A percentile compares a stretch with the other conserved stretches of the same genome.
phyloP scores from a whole-genome alignment of 1,140 invertebrate genomes.

The Halesus radiatus region DNA sequence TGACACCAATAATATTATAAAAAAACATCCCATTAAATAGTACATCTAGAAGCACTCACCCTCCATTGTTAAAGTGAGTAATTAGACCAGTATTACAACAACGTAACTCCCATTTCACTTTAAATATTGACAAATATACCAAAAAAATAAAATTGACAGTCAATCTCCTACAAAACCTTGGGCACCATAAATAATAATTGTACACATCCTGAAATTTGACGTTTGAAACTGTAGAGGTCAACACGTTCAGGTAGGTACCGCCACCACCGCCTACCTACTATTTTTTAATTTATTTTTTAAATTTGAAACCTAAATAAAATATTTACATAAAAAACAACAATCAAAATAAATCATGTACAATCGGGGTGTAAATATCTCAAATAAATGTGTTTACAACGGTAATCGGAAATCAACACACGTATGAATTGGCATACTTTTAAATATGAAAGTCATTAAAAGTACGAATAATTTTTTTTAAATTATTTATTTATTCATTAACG shows the following conservation, averaged over 20 bases:
- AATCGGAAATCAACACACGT: too few relatives aligned
- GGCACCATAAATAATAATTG: background rate
- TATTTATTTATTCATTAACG: too few relatives aligned
- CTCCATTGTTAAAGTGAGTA: constrained; percentile 19
- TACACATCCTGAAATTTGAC: background rate
- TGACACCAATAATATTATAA: background rate
- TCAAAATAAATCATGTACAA: too few relatives aligned
- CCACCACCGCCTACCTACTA: too few relatives aligned
- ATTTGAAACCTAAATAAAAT: too few relatives aligned
- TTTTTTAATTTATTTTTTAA: too few relatives aligned
- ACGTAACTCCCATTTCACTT: constrained; percentile 9
- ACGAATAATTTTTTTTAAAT: too few relatives aligned
- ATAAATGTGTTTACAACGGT: too few relatives aligned
- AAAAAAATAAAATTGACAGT: constrained; percentile 19
- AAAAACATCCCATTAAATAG: background rate
- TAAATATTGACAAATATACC: background rate
- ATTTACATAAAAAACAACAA: too few relatives aligned
- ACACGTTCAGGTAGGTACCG: background rate
- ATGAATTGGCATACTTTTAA: too few relatives aligned
- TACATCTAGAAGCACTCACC: constrained; percentile 12
- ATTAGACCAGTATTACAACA: background rate
- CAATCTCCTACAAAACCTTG: background rate
- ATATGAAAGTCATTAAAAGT: too few relatives aligned
- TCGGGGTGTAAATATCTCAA: too few relatives aligned
- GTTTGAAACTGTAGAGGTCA: background rate